Base-by-base conservation (phyloP, 2,113 vertebrate species). In the Cheilinus undulatus region DNA sequence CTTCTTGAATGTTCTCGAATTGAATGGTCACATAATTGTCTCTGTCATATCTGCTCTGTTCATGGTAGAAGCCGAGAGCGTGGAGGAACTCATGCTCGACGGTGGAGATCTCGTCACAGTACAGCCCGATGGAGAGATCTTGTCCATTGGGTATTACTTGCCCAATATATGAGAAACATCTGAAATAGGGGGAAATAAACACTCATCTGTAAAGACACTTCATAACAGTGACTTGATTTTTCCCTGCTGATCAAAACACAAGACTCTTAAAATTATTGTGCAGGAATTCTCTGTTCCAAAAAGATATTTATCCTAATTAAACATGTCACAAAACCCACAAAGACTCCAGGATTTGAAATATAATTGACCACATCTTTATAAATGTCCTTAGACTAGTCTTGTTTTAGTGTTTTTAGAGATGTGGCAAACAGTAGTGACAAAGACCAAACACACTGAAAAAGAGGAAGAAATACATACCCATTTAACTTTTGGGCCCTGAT, bases 11-110 rank as follows among this genome's bases (percentile, higher is more conserved):
- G 87, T 94, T 94, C 43, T 94, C 84, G 82, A 85, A 89, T 3
- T 84, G 1, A 4, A 97, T 96, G 1, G 40, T 90, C 71, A 97
- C 92, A 0, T 94, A 93, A 38, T 96, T 91, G 12, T 97, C 95
- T 45, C 95, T 78, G 75, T 96, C 96, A 0, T 90, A 90, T n/a
- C 96, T 91, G 0, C 95, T 95, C 61, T 97, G 96, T 83, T 97
- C 95, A 0, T 97, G 95, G 93, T 83, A 93, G 88, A 97, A 96
- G 7, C 96, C 95, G 69, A 97, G 88, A 0, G 95, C 94, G 0
- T 97, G 96, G 15, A 97, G 93, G 61, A 97, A 93, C 75, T 97
- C 96, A 0, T 97, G 96, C 17, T 97, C 90, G 50, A 95, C 75
- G 0, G 84, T 94, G 0, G 1, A 92, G 87, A 58, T 45, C 0